Evolutionary conservation across 2,113 vertebrate genomes (phyloP).

Genomic region (Pelvicachromis taeniatus): DNA sequence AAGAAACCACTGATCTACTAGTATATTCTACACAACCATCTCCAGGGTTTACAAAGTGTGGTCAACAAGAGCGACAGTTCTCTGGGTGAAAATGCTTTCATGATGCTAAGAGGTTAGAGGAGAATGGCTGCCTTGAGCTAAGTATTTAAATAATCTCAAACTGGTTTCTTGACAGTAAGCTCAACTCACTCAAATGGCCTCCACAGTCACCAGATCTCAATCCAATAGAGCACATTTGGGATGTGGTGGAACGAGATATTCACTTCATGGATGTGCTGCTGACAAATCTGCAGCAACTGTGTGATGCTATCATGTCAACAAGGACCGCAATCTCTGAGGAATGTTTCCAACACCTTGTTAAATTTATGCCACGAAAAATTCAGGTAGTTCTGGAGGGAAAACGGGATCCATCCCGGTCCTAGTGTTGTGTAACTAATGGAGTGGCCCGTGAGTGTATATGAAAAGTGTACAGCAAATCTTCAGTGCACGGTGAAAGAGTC

Average conservation of each 20-base stretch:
- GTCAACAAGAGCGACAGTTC: background rate
- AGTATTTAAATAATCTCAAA: background rate
- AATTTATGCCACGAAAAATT: background rate
- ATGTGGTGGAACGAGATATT: background rate
- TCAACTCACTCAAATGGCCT: background rate
- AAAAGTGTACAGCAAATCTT: background rate
- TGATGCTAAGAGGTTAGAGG: background rate
- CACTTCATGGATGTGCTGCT: background rate
- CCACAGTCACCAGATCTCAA: background rate
- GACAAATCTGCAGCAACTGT: background rate
- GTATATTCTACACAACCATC: background rate
- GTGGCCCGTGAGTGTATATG: background rate
- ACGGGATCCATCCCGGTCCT: background rate
- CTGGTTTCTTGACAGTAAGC: background rate
- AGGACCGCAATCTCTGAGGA: background rate
- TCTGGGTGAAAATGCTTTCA: background rate
- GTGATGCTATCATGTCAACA: background rate
- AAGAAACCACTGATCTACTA: accelerated
- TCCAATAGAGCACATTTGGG: background rate
- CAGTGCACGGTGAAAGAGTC: slow-evolving; percentile 20
- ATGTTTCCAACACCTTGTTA: background rate
- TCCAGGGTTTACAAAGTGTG: background rate
- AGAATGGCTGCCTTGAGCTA: background rate
- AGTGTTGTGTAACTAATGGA: background rate
- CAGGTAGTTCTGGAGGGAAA: background rate